Base-by-base conservation (phyloP, 35 echinoderm and acorn worm genomes). In the Amphiura filiformis region DNA sequence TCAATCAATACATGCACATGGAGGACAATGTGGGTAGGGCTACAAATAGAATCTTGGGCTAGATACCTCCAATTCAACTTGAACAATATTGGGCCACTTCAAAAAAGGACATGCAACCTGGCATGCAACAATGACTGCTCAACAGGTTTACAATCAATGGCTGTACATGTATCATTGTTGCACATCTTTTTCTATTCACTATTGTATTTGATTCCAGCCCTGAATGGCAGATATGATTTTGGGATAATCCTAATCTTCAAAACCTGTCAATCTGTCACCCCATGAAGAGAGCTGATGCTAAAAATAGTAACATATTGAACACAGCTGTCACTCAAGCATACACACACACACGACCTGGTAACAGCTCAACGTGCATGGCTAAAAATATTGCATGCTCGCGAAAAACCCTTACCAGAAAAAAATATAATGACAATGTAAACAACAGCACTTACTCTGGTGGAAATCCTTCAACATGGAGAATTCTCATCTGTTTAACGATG, bases 401-500 rank as follows among this genome's bases (percentile, higher is more conserved):
- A 70, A 26, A 70, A 26, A 18, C 26, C 61, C 61, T n/a, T 11
- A 26, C 61, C 61, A 5, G 28, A 70, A 70, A 70, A 70, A 70
- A 30, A 70, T 47, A 47, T n/a, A n/a, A n/a, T 47, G 41, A 47
- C 41, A 47, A 47, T 70, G 61, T 70, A 70, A 70, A 81, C 22
- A 35, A 26, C 33, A 65, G 23, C 34, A 97, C 95, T 97, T 97
- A 97, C 95, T 97, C 95, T 85, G 95, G 89, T 80, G 88, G 91
- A 87, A 97, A 97, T 84, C 95, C 95, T 89, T 97, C 92, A 65
- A 97, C 95, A 57, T 97, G 95, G 47, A 97, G 89, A 89, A 97
- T 97, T 88, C 95, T 97, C 95, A 97, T 97, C 84, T 97, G 95
- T 93, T 97, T 97, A 34, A 97, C 95, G 56, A 97, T 97, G 64